A percentile compares a stretch with the other conserved stretches of the same genome.
Evolutionary conservation across 2,797 vertebrate species (phyloP).

Genomic region (Hydrophis major): DNA sequence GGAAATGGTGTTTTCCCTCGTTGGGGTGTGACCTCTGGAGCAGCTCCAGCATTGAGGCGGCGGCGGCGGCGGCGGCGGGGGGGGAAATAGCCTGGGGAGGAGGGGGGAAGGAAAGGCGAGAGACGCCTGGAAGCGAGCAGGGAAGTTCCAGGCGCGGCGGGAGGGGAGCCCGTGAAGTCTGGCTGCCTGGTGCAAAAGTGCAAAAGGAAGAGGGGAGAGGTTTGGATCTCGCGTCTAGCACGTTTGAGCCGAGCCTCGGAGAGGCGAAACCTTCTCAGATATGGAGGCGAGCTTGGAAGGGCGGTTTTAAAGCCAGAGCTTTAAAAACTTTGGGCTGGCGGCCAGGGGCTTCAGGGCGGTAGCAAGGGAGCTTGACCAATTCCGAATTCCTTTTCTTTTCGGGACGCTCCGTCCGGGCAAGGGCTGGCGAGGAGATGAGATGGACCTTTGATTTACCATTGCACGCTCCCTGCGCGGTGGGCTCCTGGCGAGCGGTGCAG

Average conservation of each 20-base stretch:
- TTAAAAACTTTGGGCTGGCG: not conserved
- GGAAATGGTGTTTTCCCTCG: accelerated
- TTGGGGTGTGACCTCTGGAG: not conserved
- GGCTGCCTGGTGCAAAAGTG: not conserved
- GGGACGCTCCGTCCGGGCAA: not conserved
- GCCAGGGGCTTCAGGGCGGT: not conserved
- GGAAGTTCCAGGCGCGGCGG: not conserved
- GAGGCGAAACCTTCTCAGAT: not conserved
- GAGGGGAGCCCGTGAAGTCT: conserved; percentile 9
- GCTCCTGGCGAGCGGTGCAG: not conserved
- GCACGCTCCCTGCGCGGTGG: not conserved
- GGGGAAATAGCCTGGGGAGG: not conserved
- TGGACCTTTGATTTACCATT: not conserved
- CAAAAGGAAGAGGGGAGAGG: not conserved
- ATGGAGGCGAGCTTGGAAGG: not conserved
- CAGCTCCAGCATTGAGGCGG: accelerated
- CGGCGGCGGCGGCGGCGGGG: too few relatives aligned
- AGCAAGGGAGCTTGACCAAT: not conserved
- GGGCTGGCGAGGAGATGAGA: not conserved
- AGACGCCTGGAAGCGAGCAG: not conserved
- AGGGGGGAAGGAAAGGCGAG: not conserved
- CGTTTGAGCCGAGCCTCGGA: not conserved
- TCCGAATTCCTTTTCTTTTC: not conserved
- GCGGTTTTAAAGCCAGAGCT: not conserved
- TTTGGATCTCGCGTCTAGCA: not conserved